Evolutionary conservation across 2,888 invertebrate genomes (phyloP).

Genomic region (Aphidoletes aphidimyza): DNA sequence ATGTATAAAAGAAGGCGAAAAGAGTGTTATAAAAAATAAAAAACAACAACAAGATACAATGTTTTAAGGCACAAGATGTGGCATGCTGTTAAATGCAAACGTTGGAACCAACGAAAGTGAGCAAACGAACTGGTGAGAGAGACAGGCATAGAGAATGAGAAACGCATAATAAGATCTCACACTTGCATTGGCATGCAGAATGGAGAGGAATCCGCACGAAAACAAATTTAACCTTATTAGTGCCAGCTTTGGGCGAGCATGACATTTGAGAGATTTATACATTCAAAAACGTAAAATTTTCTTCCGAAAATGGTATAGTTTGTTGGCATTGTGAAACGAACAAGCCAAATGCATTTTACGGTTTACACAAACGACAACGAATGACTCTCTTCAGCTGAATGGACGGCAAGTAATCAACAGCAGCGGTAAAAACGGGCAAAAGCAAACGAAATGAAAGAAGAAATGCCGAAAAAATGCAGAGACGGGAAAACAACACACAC

Average conservation of each 20-base stretch:
- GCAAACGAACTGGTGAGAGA: too few species aligned
- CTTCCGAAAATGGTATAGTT: background rate
- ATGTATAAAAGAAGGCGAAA: slow-evolving; percentile 10
- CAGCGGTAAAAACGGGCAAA: background rate
- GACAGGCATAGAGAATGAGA: background rate
- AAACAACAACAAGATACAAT: slow-evolving; percentile 46
- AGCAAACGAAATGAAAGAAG: background rate
- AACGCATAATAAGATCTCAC: slow-evolving; percentile 17
- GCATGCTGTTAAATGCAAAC: slow-evolving; percentile 37
- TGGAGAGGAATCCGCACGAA: slow-evolving; percentile 9
- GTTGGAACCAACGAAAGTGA: background rate
- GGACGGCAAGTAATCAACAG: background rate
- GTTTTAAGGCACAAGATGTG: slow-evolving; percentile 11
- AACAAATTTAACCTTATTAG: slow-evolving; percentile 51
- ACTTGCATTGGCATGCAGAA: slow-evolving; percentile 21
- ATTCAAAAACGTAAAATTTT: background rate
- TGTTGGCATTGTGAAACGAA: slow-evolving; percentile 35
- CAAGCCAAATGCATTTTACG: slow-evolving; percentile 2
- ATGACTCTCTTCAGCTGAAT: background rate
- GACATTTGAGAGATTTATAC: slow-evolving; percentile 36
- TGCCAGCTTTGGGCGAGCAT: slow-evolving; percentile 46
- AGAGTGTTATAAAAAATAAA: too few species aligned
- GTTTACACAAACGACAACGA: background rate
- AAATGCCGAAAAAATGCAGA: background rate
- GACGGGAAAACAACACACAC: background rate